Evolutionary conservation across 2,797 vertebrate species (phyloP).

Genomic region (Falco peregrinus): DNA sequence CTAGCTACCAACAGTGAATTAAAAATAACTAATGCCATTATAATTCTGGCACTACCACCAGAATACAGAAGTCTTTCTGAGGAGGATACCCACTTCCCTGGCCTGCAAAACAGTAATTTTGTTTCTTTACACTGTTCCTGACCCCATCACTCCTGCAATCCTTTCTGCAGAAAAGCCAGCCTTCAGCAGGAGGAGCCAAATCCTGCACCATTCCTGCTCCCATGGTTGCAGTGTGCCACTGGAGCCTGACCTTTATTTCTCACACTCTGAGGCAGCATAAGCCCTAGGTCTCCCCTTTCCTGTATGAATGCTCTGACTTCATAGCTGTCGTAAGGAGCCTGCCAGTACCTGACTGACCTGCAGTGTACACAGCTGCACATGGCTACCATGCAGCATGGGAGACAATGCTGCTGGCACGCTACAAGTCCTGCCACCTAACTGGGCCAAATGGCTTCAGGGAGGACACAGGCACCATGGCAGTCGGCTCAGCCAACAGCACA

Average conservation of each 20-base stretch:
- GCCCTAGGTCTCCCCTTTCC: background rate
- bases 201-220: background rate
- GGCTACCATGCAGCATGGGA: background rate
- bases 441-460: background rate
- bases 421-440: background rate
- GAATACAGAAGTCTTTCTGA: background rate
- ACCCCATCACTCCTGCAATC: background rate
- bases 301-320: background rate
- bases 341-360: background rate
- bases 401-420: background rate
- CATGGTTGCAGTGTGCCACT: background rate
- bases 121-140: background rate
- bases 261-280: background rate
- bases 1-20: background rate
- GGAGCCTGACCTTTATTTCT: background rate
- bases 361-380: background rate
- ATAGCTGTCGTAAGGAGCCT: background rate
- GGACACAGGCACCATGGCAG: background rate
- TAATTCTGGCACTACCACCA: background rate
- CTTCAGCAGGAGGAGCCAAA: background rate
- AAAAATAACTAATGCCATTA: background rate
- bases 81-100: background rate
- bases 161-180: background rate
- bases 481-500: background rate
- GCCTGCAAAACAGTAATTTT: background rate